Percentiles rank a stretch among this genome's conserved stretches.
phyloP scores from a whole-genome alignment of 1,140 invertebrate genomes.

The Hylaeus volcanicus region DNA sequence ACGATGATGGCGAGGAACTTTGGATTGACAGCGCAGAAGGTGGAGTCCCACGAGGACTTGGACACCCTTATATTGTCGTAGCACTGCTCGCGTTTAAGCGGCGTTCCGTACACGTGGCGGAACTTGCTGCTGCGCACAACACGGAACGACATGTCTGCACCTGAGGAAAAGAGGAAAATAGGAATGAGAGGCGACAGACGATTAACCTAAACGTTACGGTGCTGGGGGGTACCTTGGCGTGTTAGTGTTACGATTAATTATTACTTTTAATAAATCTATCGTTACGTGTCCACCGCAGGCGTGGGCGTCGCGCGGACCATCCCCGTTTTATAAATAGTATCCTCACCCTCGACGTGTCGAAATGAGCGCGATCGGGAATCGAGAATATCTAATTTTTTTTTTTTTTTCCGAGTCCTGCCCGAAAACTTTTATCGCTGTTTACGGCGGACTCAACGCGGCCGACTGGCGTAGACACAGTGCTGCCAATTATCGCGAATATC shows the following conservation, averaged over 20 bases:
- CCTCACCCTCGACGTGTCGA: constrained; percentile 67
- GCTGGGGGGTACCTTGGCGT: neutral
- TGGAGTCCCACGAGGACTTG: constrained; percentile 99
- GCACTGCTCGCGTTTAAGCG: constrained; percentile 98
- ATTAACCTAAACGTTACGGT: constrained; percentile 40
- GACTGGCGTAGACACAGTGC: constrained; percentile 35
- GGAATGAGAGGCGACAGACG: constrained; percentile 9
- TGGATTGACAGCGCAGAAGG: constrained; percentile 99
- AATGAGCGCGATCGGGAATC: constrained; percentile 72
- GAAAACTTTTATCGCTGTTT: constrained; percentile 66
- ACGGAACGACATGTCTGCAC: constrained; percentile 92
- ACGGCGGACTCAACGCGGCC: constrained; percentile 8
- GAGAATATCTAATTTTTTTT: constrained; percentile 65
- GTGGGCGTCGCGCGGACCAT: constrained; percentile 78
- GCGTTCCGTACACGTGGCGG: constrained; percentile 98
- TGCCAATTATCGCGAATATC: constrained; percentile 61
- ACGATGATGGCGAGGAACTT: constrained; percentile 99
- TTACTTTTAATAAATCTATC: constrained; percentile 59
- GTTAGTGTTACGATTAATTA: constrained; percentile 43
- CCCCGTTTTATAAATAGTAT: constrained; percentile 76
- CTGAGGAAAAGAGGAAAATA: constrained; percentile 51
- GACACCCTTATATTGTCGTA: constrained; percentile 99
- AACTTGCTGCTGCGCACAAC: constrained; percentile 98
- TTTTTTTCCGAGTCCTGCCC: constrained; percentile 67
- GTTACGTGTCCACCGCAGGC: constrained; percentile 72